Evolutionary conservation across 1,140 invertebrate genomes (phyloP), one percentile per base, ranked within the genome.

Genomic region (Chionoecetes opilio): DNA sequence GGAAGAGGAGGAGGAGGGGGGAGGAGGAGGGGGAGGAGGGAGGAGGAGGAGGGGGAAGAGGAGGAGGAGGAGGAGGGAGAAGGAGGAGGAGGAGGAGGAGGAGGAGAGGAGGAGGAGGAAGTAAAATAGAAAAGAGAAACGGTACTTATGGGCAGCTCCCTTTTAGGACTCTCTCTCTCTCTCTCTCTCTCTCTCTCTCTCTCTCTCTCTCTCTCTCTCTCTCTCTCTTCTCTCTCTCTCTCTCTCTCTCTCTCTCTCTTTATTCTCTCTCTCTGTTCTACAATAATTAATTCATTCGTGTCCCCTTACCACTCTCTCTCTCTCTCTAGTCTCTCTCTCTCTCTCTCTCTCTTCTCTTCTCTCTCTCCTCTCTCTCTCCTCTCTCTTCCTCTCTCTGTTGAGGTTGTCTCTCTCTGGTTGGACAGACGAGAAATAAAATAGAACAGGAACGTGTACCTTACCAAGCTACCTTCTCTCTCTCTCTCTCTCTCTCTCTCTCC

Each of bases 301-400:
- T n/a, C n/a, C n/a, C n/a, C n/a, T n/a, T n/a, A n/a, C n/a, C 3
- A 85, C 17, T 26, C 82, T 85, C 82, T 85, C 82, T 85, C 82
- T 85, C 82, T 85, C 82, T 85, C 82, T 85, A n/a, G 17, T 85
- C 82, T 85, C 82, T 85, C 82, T 85, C 82, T 85, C 82, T 85
- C 82, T 85, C 82, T 85, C 82, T 85, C 82, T 85, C 82, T 84
- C 35, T 88, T 88, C 87, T 88, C n/a, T n/a, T n/a, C n/a, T n/a
- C n/a, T n/a, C n/a, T n/a, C n/a, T n/a, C n/a, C n/a, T 32, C 85
- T 11, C 32, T 32, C 85, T 32, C 32, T 11, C n/a, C n/a, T n/a
- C n/a, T n/a, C n/a, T n/a, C n/a, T n/a, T n/a, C n/a, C n/a, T n/a
- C n/a, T n/a, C n/a, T n/a, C n/a, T n/a, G n/a, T n/a, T n/a, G n/a